Base-by-base conservation (phyloP, 2,888 invertebrate genomes). In the Tenodera sinensis region DNA sequence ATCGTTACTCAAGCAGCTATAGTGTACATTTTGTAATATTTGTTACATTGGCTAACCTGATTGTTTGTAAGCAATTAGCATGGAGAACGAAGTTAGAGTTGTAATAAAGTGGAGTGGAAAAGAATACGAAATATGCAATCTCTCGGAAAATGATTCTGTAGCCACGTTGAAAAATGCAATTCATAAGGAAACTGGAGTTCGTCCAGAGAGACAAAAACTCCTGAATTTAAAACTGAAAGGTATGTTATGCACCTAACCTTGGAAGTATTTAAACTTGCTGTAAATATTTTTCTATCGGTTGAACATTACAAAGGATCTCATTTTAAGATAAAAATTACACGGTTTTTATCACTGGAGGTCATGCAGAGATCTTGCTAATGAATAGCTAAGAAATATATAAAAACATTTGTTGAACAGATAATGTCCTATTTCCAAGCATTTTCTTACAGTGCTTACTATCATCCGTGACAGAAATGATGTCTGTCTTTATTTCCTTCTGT, bases 21-120 rank as follows among this genome's bases (percentile, higher is more conserved):
- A 1, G 1, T 12, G 9, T 12, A 42, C 0, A 6, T 42, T 42
- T 42, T 42, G 6, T 42, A 42, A 42, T 9, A 71, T 20, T 20
- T 71, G 6, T 20, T 25, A 71, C 1, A 2, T 71, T 71, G 54
- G 54, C 54, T 71, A 71, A 25, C 20, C 15, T 71, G 54, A 71
- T 25, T 71, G 54, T 71, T 71, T 15, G 20, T 71, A 71, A 71
- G 25, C 54, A 71, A 71, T 20, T 2, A 87, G 27, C n/a, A 90
- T 90, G 90, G 90, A 90, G 89, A 90, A 90, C 88, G 90, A 90
- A 91, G 90, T 94, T 81, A 94, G 94, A 91, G 93, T 98, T 90
- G 95, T 96, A 91, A 96, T 99, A 12, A 98, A 98, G 95, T 99
- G 98, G 98, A 97, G 97, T 93, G 98, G 98, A 88, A 97, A 98